Conservation (phyloP, 2,113 vertebrate genomes). For the Octodon degus region DNA sequence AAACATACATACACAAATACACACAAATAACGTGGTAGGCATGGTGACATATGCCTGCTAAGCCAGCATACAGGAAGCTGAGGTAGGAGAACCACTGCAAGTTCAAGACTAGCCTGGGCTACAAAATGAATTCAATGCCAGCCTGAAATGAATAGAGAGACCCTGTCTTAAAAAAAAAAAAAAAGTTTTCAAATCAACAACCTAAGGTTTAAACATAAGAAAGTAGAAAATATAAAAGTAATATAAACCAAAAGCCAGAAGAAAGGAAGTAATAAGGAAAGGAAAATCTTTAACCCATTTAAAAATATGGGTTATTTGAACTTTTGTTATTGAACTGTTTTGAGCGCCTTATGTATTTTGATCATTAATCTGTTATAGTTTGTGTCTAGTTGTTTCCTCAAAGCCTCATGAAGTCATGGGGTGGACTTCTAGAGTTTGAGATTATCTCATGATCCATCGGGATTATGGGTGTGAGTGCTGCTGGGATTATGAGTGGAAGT, state of each 20-base stretch:
- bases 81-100: background rate
- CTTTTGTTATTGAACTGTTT: background rate
- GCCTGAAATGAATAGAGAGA: background rate
- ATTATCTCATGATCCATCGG: too few relatives aligned
- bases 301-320: background rate
- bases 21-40: background rate
- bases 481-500: too few relatives aligned
- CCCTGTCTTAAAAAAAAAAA: background rate
- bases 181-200: background rate
- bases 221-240: background rate
- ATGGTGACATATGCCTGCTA: background rate
- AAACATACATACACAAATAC: too few relatives aligned
- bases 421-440: too few relatives aligned
- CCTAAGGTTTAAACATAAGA: background rate
- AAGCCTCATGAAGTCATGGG: too few relatives aligned
- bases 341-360: background rate
- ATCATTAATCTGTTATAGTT: background rate
- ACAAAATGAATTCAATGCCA: background rate
- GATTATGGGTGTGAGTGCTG: too few relatives aligned
- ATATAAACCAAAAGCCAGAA: background rate
- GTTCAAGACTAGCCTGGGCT: background rate
- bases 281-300: background rate
- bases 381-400: too few relatives aligned
- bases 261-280: background rate
- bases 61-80: background rate